Percentiles rank a stretch among this genome's conserved stretches.
These are phyloP conservation scores for Sweltsa coloradensis DNA, from an alignment of 1,140 invertebrate genomes.

Conservation along the genomic window DNA sequence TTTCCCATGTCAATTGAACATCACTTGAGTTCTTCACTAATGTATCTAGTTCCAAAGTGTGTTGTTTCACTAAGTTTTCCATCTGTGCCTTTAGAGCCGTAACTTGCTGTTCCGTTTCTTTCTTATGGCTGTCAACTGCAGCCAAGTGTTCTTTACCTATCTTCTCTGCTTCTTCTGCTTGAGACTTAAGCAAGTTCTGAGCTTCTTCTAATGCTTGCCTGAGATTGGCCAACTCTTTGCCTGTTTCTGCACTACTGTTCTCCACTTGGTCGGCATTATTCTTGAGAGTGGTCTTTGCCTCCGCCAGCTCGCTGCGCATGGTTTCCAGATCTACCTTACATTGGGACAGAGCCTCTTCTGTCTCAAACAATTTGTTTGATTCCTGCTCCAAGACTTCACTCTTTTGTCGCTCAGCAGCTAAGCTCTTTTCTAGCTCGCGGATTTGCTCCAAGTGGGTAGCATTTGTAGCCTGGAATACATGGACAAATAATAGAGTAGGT, in stretches of 20 bases:
- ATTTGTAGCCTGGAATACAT: slow-evolving; percentile 37
- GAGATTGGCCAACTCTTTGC: slow-evolving; percentile 12
- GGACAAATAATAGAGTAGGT: too few relatives aligned
- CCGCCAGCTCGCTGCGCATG: slow-evolving; percentile 25
- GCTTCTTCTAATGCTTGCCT: not conserved
- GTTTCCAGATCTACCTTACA: slow-evolving; percentile 25
- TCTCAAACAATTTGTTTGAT: slow-evolving; percentile 38
- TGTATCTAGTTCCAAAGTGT: slow-evolving; percentile 20
- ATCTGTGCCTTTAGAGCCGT: slow-evolving; percentile 29
- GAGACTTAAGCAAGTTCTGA: slow-evolving; percentile 21
- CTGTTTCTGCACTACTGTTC: not conserved
- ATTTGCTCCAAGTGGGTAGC: slow-evolving; percentile 36
- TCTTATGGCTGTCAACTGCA: slow-evolving; percentile 31
- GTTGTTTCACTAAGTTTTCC: slow-evolving; percentile 24
- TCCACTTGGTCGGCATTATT: slow-evolving; percentile 20
- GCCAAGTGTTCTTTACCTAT: slow-evolving; percentile 24
- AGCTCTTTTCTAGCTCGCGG: slow-evolving; percentile 36
- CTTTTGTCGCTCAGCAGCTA: slow-evolving; percentile 33
- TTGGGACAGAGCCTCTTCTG: slow-evolving; percentile 34
- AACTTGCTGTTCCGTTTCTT: slow-evolving; percentile 35
- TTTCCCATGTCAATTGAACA: slow-evolving; percentile 25
- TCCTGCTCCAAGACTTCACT: slow-evolving; percentile 35
- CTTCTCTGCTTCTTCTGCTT: slow-evolving; percentile 19
- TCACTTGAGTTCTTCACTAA: slow-evolving; percentile 24
- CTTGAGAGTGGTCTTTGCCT: slow-evolving; percentile 28